phyloP scores from a whole-genome alignment of 1,140 invertebrate genomes.

The Drosophila willistoni region DNA sequence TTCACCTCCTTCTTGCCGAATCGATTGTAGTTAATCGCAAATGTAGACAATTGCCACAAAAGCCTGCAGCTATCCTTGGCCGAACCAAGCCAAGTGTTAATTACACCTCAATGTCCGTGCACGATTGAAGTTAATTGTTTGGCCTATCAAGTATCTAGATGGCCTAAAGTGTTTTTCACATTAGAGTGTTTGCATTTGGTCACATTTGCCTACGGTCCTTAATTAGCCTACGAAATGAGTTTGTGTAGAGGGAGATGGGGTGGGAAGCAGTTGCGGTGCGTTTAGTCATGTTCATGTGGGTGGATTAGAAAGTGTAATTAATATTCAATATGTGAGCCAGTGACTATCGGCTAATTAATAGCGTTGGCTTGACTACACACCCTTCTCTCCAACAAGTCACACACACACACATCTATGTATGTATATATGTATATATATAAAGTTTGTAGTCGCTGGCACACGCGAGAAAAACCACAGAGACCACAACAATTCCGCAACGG shows the following conservation, averaged over 20 bases:
- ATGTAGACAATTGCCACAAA: constrained; percentile 16
- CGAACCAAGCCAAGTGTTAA: constrained; percentile 59
- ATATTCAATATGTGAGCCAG: constrained; percentile 70
- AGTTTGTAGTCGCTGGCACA: constrained; percentile 32
- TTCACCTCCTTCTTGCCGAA: constrained; percentile 8
- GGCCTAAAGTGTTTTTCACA: constrained; percentile 60
- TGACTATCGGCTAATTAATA: constrained; percentile 70
- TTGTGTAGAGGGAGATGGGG: background rate
- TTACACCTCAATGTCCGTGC: constrained; percentile 56
- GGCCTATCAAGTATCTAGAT: constrained; percentile 26
- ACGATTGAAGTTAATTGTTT: constrained; percentile 5
- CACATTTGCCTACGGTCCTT: constrained; percentile 54
- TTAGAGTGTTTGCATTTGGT: constrained; percentile 56
- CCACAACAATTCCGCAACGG: constrained; percentile 50
- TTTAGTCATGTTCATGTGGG: constrained; percentile 12
- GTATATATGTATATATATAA: background rate
- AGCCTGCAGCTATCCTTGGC: background rate
- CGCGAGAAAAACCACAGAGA: constrained; percentile 59
- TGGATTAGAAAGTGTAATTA: constrained; percentile 58
- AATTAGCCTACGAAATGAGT: constrained; percentile 46
- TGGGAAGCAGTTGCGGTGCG: background rate
- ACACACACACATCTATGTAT: background rate
- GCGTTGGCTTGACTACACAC: constrained; percentile 42
- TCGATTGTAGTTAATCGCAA: constrained; percentile 38
- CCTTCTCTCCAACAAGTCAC: constrained; percentile 34